Evolutionary conservation across 2,888 invertebrate species (phyloP), one percentile per base, ranked within the genome.

Genomic region (Escarpia spicata): DNA sequence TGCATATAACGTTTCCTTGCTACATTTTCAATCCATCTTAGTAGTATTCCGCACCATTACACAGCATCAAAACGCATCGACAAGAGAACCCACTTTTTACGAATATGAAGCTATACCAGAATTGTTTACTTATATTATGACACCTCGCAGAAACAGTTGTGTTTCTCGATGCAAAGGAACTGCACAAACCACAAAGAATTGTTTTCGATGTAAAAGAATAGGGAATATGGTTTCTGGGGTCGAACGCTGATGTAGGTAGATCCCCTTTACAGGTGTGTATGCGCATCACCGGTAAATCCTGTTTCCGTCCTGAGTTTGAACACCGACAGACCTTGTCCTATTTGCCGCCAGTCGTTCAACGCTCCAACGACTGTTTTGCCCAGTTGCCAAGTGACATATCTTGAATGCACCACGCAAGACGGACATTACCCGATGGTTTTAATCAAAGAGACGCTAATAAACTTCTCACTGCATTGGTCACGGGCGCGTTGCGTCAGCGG

Each of bases 361-460:
- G 75, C 19, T 26, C 19, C 19, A 75, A 26, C 19, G 75, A 75
- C 75, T 75, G 75, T 75, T 75, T 75, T 75, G 26, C 19, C n/a
- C 19, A 75, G 75, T 75, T 75, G 19, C n/a, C 75, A 26, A 75
- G 75, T 75, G 26, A 75, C 75, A 26, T 15, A 4, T 75, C 75
- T 75, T 75, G 75, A 75, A 75, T 15, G 75, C n/a, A 75, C 75
- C 75, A 75, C 75, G 75, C 75, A 75, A 75, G 75, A n/a, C 75
- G 75, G 19, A 75, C 75, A 75, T 75, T 75, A 75, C 75, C 75
- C 75, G 75, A 75, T 75, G 75, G 75, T 75, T 75, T 75, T 75
- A 75, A 75, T 75, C 75, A 75, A 75, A 75, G 75, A 19, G 75
- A 75, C 75, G 75, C 75, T 75, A 75, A 75, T 75, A 75, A 75